phyloP scores from a whole-genome alignment of 2,797 vertebrate species.

The Sebastes goodei region DNA sequence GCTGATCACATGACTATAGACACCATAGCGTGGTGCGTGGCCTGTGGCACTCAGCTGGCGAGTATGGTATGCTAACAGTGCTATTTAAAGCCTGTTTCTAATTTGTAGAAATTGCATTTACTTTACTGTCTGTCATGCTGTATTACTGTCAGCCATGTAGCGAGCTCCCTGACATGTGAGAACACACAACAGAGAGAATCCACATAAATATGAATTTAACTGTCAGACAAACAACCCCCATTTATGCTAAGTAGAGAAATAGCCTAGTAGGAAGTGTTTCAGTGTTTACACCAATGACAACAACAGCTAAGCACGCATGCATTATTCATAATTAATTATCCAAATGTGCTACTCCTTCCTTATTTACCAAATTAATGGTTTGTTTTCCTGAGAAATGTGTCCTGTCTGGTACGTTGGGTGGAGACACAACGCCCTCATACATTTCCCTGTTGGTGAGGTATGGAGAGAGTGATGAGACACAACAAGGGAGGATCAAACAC shows the following conservation, averaged over 20 bases:
- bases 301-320: constrained; percentile 47
- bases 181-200: constrained; percentile 34
- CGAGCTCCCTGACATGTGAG: constrained; percentile 20
- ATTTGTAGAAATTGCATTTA: constrained; percentile 63
- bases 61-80: constrained; percentile 29
- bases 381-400: constrained; percentile 76
- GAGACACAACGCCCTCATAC: constrained; percentile 60
- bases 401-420: constrained; percentile 53
- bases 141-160: constrained; percentile 56
- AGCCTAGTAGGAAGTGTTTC: constrained; percentile 26
- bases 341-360: constrained; percentile 67
- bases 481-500: constrained; percentile 61
- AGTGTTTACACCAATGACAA: constrained; percentile 46
- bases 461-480: constrained; percentile 64
- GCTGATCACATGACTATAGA: constrained; percentile 1
- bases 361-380: constrained; percentile 79
- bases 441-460: constrained; percentile 69
- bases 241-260: constrained; percentile 42
- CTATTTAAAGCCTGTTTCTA: constrained; percentile 65
- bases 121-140: constrained; percentile 53
- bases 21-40: neutral
- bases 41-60: constrained; percentile 3
- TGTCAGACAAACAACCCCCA: constrained; percentile 29
- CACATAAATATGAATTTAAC: constrained; percentile 38
- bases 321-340: constrained; percentile 74